phyloP scores from a whole-genome alignment of 2,888 invertebrate species.

The Caenorhabditis virilis region DNA sequence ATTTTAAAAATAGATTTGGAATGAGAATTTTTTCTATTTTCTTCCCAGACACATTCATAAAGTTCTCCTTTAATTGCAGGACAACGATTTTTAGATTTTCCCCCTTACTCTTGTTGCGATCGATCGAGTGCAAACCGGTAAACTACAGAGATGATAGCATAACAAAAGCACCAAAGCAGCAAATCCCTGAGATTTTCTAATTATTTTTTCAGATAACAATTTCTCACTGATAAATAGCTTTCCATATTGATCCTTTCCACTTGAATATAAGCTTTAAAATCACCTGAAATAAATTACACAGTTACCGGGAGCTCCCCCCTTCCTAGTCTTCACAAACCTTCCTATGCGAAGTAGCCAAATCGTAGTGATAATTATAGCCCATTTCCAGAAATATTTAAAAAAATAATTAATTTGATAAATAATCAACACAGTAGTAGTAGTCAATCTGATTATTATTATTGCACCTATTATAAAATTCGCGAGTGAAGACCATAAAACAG shows the following conservation, averaged over 20 bases:
- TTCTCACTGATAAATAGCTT: constrained; percentile 40
- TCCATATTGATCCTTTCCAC: constrained; percentile 52
- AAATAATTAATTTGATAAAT: too few species aligned
- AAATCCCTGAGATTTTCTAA: constrained; percentile 28
- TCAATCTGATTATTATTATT: too few species aligned
- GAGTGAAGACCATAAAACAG: too few species aligned
- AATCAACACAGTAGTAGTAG: too few species aligned
- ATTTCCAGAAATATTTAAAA: too few species aligned
- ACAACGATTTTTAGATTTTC: too few species aligned
- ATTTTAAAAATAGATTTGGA: too few species aligned
- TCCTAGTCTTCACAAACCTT: constrained; percentile 12
- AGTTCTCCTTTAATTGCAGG: too few species aligned
- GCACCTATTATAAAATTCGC: too few species aligned
- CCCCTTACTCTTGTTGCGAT: constrained; percentile 43
- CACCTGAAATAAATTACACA: constrained; percentile 23
- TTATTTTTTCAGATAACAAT: background rate
- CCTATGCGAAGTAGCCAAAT: constrained; percentile 41
- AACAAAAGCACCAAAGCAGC: constrained; percentile 40
- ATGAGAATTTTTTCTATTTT: too few species aligned
- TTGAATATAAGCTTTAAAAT: constrained; percentile 46
- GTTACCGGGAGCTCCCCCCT: background rate
- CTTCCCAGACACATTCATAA: too few species aligned
- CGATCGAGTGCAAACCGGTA: constrained; percentile 40
- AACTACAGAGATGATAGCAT: constrained; percentile 36
- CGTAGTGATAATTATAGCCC: constrained; percentile 47